These are phyloP conservation scores for Micoletzkya japonica DNA, from an alignment of 2,888 invertebrate species.

Conservation along the genomic window DNA sequence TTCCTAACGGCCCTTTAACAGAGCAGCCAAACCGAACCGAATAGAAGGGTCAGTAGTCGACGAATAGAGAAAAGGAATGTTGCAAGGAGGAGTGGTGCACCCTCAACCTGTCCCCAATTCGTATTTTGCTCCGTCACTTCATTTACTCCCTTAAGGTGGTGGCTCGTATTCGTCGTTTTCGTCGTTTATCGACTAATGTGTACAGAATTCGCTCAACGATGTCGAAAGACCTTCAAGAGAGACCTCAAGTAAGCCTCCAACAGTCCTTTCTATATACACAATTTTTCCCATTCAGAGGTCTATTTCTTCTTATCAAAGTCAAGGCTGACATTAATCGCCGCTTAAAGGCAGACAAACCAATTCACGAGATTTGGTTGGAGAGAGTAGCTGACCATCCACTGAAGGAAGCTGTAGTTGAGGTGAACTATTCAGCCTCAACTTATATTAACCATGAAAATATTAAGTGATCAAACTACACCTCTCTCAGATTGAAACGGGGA, in stretches of 20 bases:
- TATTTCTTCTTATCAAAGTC: constrained; percentile 45
- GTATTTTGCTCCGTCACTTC: neutral
- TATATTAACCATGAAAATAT: neutral
- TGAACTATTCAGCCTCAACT: constrained; percentile 15
- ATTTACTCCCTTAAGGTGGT: constrained; percentile 34
- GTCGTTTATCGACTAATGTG: constrained; percentile 40
- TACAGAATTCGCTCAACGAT: constrained; percentile 45
- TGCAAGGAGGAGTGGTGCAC: neutral
- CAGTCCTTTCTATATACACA: neutral
- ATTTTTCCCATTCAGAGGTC: constrained; percentile 47
- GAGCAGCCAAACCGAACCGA: no score
- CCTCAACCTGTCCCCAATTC: neutral
- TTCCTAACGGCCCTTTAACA: no score
- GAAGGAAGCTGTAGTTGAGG: constrained; percentile 49
- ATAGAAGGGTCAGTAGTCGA: neutral
- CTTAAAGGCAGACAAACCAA: constrained; percentile 48
- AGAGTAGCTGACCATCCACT: constrained; percentile 40
- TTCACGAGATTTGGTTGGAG: constrained; percentile 58
- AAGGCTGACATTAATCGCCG: constrained; percentile 44
- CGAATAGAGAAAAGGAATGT: neutral
- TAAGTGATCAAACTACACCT: neutral
- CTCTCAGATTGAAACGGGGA: constrained; percentile 52
- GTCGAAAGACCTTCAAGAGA: constrained; percentile 49
- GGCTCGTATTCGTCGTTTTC: constrained; percentile 39
- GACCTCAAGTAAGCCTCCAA: constrained; percentile 53